Percentiles rank a stretch among this genome's conserved stretches.
These are phyloP conservation scores for Drosophila lacertosa DNA, from an alignment of 1,140 invertebrate genomes.

Conservation along the genomic window DNA sequence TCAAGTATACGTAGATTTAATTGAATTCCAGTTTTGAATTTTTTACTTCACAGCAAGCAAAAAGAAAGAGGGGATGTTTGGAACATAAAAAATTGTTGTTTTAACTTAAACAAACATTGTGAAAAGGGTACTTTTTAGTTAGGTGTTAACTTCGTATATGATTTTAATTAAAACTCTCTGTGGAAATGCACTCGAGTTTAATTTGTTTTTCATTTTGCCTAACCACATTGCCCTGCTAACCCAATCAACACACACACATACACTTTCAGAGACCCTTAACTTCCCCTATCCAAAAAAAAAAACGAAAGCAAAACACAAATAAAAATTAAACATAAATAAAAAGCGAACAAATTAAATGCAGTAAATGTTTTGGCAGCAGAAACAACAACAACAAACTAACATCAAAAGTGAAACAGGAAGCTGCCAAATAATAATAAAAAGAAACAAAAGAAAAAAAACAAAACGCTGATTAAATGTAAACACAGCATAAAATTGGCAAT, in stretches of 20 bases:
- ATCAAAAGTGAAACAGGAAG: slow-evolving; percentile 41
- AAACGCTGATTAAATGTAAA: slow-evolving; percentile 40
- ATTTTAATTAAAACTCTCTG: slow-evolving; percentile 23
- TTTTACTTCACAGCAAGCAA: too few relatives aligned
- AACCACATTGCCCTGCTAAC: background rate
- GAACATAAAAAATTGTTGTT: too few relatives aligned
- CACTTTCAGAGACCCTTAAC: too few relatives aligned
- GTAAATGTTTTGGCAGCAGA: slow-evolving; percentile 18
- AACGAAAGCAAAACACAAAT: slow-evolving; percentile 26
- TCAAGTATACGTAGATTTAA: too few relatives aligned
- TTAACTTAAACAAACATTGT: too few relatives aligned
- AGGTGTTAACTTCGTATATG: too few relatives aligned
- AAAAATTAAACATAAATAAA: slow-evolving; percentile 27
- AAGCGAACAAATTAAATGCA: slow-evolving; percentile 20
- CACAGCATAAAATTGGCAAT: slow-evolving; percentile 33
- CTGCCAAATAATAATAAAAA: slow-evolving; percentile 11
- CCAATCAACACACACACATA: too few relatives aligned
- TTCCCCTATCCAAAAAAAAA: background rate
- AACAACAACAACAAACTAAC: slow-evolving; percentile 16
- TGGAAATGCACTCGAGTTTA: slow-evolving; percentile 28
- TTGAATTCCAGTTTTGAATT: too few relatives aligned
- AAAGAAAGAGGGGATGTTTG: too few relatives aligned
- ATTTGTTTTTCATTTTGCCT: slow-evolving; percentile 13
- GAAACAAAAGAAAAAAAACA: slow-evolving; percentile 1
- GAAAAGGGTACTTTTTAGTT: too few relatives aligned